A percentile compares a stretch with the other conserved stretches of the same genome.
These are phyloP conservation scores for Ypsolopha sequella DNA, from an alignment of 2,888 invertebrate species.

Conservation along the genomic window DNA sequence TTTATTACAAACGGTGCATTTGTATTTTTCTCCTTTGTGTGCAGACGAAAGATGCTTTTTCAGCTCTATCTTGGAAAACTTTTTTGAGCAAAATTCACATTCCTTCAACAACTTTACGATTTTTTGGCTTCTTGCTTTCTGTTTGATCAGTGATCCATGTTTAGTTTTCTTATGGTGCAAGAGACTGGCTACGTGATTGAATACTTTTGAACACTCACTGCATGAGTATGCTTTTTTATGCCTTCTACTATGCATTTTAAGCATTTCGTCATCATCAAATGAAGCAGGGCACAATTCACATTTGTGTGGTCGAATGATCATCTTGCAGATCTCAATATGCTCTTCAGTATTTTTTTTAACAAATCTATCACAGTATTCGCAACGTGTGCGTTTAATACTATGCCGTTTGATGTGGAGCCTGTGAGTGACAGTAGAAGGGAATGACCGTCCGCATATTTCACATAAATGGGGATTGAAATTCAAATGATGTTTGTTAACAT, in stretches of 20 bases:
- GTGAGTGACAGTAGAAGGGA: conserved; percentile 33
- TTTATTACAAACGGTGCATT: conserved; percentile 29
- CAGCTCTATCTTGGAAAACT: no score
- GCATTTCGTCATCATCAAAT: conserved; percentile 17
- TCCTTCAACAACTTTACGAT: no score
- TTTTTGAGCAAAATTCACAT: no score
- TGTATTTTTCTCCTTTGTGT: conserved; percentile 16
- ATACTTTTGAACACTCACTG: no score
- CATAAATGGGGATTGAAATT: conserved; percentile 37
- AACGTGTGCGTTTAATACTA: conserved; percentile 20
- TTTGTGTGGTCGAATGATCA: conserved; percentile 15
- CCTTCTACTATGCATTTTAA: no score
- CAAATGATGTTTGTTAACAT: conserved; percentile 37
- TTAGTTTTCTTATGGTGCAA: no score
- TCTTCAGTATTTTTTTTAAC: conserved; percentile 15
- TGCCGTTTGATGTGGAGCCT: conserved; percentile 30
- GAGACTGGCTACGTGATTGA: no score
- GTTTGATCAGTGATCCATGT: no score
- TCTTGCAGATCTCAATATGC: conserved; percentile 25
- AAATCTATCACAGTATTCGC: conserved; percentile 31
- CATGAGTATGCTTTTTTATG: no score
- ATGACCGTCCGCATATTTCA: conserved; percentile 30
- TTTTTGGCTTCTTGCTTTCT: no score
- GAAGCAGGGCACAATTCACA: conserved; percentile 30
- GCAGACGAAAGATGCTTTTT: no score